phyloP scores from a whole-genome alignment of 92 coral and sea anemone genomes.

The Bergia puertoricense region DNA sequence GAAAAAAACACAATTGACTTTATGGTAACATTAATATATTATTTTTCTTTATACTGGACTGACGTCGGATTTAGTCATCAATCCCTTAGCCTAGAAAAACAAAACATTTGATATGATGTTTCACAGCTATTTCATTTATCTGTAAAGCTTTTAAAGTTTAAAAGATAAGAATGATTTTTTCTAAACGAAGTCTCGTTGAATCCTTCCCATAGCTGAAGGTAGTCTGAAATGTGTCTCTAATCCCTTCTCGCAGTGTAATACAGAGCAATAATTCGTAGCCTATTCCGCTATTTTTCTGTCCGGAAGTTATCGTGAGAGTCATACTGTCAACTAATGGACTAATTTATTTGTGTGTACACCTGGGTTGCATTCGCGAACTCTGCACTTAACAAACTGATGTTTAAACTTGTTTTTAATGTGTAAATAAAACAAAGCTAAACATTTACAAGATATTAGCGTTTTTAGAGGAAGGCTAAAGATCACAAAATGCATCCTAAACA shows the following conservation, averaged over 20 bases:
- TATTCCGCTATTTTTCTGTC: conserved; percentile 20
- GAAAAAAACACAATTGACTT: conserved; percentile 25
- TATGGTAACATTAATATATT: conserved; percentile 43
- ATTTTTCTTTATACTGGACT: conserved; percentile 22
- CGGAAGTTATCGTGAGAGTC: conserved; percentile 46
- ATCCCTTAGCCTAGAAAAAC: conserved; percentile 23
- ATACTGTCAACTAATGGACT: conserved; percentile 29
- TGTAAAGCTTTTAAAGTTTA: conserved; percentile 9
- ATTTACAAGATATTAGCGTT: not conserved
- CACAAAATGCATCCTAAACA: not conserved
- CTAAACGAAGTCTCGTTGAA: conserved; percentile 9
- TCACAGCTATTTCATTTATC: conserved; percentile 3
- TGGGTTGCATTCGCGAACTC: not conserved
- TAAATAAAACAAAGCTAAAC: conserved; percentile 21
- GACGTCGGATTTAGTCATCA: conserved; percentile 24
- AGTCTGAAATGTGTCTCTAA: conserved; percentile 27
- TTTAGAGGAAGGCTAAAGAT: not conserved
- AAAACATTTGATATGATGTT: conserved; percentile 35
- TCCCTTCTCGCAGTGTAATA: conserved; percentile 22
- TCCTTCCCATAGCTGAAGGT: not conserved
- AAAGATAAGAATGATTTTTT: conserved; percentile 8
- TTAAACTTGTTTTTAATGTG: conserved; percentile 31
- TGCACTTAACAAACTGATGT: conserved; percentile 39
- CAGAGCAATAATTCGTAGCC: conserved; percentile 27
- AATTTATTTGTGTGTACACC: conserved; percentile 38